Conservation (phyloP, 2,888 invertebrate species). For the Nemotelus pantherinus region DNA sequence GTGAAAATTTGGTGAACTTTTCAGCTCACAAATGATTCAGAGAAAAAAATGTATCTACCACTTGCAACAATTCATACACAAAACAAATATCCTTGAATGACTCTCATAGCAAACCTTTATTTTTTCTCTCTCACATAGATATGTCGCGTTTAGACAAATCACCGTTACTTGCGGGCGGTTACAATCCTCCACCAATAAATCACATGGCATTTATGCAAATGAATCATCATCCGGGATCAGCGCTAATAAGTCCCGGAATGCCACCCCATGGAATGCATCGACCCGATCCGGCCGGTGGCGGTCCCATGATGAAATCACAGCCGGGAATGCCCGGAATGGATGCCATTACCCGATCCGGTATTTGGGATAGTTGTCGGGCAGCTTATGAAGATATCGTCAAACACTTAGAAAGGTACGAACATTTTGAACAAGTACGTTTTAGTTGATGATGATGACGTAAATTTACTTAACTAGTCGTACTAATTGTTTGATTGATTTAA, state of each 20-base stretch:
- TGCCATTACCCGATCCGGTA: conserved; percentile 88
- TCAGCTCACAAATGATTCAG: too few relatives aligned
- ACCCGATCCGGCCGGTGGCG: conserved; percentile 71
- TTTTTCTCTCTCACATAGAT: conserved; percentile 69
- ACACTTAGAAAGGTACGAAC: conserved; percentile 86
- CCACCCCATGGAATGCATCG: conserved; percentile 83
- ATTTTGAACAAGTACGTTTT: too few relatives aligned
- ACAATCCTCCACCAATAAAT: conserved; percentile 91
- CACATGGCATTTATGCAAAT: conserved; percentile 96
- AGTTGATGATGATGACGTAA: not conserved
- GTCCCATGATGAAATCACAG: conserved; percentile 77
- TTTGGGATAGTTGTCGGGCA: conserved; percentile 95
- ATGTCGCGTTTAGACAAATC: conserved; percentile 91
- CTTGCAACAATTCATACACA: too few relatives aligned
- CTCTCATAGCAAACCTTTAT: not conserved
- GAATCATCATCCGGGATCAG: conserved; percentile 78
- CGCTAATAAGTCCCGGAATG: conserved; percentile 89
- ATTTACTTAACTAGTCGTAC: not conserved
- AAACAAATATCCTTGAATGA: too few relatives aligned
- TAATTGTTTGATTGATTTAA: conserved; percentile 15
- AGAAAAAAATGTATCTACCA: too few relatives aligned
- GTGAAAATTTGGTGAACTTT: too few relatives aligned
- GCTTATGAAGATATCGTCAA: conserved; percentile 95
- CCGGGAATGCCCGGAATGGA: conserved; percentile 85
- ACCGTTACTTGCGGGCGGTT: conserved; percentile 90